phyloP scores from a whole-genome alignment of 2,113 vertebrate species.

The Empidonax alnorum region DNA sequence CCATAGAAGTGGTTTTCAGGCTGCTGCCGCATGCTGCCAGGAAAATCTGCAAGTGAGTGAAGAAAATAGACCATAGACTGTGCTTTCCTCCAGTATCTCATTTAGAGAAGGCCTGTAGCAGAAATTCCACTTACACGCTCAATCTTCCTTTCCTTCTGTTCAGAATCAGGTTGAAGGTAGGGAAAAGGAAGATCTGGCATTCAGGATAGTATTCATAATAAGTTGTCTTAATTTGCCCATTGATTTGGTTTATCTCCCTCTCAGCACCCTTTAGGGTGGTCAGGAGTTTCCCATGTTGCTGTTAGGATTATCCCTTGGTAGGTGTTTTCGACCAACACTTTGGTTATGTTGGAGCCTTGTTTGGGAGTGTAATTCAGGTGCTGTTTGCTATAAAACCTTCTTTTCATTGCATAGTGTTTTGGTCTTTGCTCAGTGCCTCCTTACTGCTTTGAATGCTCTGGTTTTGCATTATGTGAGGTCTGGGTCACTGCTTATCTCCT shows the following conservation, averaged over 20 bases:
- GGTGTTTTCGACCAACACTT: background rate
- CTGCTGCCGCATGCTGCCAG: background rate
- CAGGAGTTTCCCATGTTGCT: background rate
- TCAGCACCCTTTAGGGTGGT: background rate
- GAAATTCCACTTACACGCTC: background rate
- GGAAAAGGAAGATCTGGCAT: background rate
- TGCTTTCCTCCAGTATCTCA: fast-evolving
- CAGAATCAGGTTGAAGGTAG: background rate
- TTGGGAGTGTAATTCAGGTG: background rate
- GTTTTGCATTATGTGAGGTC: background rate
- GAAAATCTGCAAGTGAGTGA: background rate
- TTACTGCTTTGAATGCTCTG: background rate
- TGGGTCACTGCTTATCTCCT: background rate
- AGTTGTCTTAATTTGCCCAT: background rate
- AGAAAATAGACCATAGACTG: background rate
- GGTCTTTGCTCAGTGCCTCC: fast-evolving
- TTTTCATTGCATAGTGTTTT: background rate
- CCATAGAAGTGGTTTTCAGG: background rate
- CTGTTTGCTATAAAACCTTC: background rate
- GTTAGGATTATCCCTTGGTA: background rate
- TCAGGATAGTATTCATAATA: background rate
- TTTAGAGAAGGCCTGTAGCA: background rate
- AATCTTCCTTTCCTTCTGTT: background rate
- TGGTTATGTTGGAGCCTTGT: background rate
- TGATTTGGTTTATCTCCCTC: background rate